These are phyloP conservation scores for Agrilus planipennis DNA, from an alignment of 1,140 invertebrate species.

Conservation along the genomic window DNA sequence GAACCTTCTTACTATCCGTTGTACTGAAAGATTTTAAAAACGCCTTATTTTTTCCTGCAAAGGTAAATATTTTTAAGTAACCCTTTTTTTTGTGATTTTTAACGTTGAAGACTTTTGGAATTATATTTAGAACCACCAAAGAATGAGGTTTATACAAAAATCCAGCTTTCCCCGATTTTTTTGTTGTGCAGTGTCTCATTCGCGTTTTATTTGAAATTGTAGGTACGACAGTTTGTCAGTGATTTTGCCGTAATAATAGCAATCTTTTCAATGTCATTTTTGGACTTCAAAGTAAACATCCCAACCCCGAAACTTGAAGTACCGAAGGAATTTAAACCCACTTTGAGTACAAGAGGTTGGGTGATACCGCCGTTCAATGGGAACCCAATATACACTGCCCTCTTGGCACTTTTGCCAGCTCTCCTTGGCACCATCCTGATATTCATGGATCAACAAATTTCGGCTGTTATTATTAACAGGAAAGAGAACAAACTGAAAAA, in stretches of 20 bases:
- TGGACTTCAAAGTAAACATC: conserved; percentile 76
- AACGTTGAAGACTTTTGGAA: no score
- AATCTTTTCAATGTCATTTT: conserved; percentile 77
- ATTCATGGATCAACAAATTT: conserved; percentile 99
- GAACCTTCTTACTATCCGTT: conserved; percentile 85
- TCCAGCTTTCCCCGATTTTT: no score
- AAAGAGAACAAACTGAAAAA: conserved; percentile 98
- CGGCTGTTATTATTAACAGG: conserved; percentile 94
- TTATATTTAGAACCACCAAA: no score
- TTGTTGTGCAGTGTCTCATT: no score
- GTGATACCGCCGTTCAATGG: conserved; percentile 76
- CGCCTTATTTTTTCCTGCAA: conserved; percentile 91
- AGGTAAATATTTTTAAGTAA: no score
- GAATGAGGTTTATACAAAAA: no score
- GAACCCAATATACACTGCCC: conserved; percentile 77
- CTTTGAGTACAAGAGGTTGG: conserved; percentile 73
- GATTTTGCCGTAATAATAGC: conserved; percentile 98
- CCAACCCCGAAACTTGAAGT: conserved; percentile 92
- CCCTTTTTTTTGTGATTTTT: no score
- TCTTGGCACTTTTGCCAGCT: conserved; percentile 79
- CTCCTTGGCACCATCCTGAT: conserved; percentile 92
- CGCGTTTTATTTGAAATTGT: no score
- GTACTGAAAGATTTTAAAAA: conserved; percentile 89
- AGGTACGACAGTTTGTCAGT: conserved; percentile 83
- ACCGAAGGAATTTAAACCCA: conserved; percentile 81